Evolutionary conservation across 92 coral and sea anemone genomes (phyloP), one percentile per base, ranked within the genome.

Genomic region (Porites lobata): DNA sequence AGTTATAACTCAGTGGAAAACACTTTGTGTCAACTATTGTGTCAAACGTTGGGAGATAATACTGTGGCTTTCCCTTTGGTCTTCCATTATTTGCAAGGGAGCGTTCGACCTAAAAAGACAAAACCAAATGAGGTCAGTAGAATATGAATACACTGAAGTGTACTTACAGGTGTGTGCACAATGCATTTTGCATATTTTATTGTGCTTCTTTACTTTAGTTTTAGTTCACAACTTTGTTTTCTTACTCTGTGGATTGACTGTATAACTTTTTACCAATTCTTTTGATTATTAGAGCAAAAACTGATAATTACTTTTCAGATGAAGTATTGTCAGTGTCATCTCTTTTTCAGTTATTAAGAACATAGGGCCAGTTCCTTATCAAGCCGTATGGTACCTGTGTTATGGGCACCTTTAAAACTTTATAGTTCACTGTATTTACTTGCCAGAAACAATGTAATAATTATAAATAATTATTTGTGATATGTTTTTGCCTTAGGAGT

Each of bases 1-100:
- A 24, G 20, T 87, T 87, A 21, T 87, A 57, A 29, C 78, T 52
- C 64, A 87, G 22, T n/a, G 91, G 91, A 70, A 77, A 87, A 52
- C 91, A 87, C 73, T 69, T 87, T n/a, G 81, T 75, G 72, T 85
- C 89, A 75, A 75, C 76, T 21, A 9, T 65, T 18, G 75, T 67
- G 20, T 75, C 68, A 24, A 85, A 85, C 0, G 84, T 64, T 57
- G 89, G 89, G 1, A 72, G 88, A 22, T 64, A 20, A 61, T 75
- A 85, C 38, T 65, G 6, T 69, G 64, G 58, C 76, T 83, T 74
- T 22, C 92, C 88, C 51, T 77, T 89, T 21, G 92, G 76, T 76
- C 54, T 50, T 68, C 92, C 92, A 83, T 83, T 82, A 26, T 83
- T 75, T 86, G 65, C 43, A 76, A 72, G 57, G 26, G 79, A 72